A percentile compares a stretch with the other conserved stretches of the same genome.
Conservation (phyloP, 2,888 invertebrate genomes). For the Cryptocephalus primarius region DNA sequence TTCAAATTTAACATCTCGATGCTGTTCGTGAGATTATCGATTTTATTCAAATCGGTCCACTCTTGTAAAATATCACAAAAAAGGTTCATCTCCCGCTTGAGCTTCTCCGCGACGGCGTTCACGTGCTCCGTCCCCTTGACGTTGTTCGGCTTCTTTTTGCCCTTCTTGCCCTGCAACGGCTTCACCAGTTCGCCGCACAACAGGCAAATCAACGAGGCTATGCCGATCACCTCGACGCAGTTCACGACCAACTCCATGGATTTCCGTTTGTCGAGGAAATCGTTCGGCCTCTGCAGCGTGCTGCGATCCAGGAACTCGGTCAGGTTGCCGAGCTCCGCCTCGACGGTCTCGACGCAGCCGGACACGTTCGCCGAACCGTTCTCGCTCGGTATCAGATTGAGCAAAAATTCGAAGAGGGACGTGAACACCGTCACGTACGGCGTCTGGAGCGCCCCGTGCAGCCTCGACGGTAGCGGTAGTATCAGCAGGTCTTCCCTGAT, state of each 20-base stretch:
- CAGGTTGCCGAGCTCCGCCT: constrained; percentile 23
- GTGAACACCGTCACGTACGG: constrained; percentile 26
- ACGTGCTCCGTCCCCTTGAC: constrained; percentile 39
- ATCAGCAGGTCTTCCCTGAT: constrained; percentile 21
- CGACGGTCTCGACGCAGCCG: constrained; percentile 7
- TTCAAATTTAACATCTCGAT: constrained; percentile 34
- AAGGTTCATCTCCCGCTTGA: constrained; percentile 30
- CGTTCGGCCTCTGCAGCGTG: constrained; percentile 30
- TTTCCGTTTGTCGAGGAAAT: constrained; percentile 37
- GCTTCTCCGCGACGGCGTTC: constrained; percentile 14
- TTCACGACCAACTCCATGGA: constrained; percentile 47
- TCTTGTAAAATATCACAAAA: constrained; percentile 38
- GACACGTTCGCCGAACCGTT: constrained; percentile 12
- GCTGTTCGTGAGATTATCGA: constrained; percentile 33
- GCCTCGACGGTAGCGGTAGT: constrained; percentile 29
- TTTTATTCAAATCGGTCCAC: constrained; percentile 35
- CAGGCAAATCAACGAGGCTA: constrained; percentile 45
- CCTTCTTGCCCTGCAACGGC: constrained; percentile 43
- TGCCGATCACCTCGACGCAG: constrained; percentile 52
- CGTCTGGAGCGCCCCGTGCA: constrained; percentile 24
- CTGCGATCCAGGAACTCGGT: constrained; percentile 32
- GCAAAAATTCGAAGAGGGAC: constrained; percentile 23
- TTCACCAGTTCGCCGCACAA: constrained; percentile 44
- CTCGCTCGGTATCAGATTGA: constrained; percentile 13
- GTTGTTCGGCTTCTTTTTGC: constrained; percentile 43